Percentiles rank a stretch among this genome's conserved stretches.
phyloP scores from a whole-genome alignment of 1,140 invertebrate species.

The Lasaia peninsularis region DNA sequence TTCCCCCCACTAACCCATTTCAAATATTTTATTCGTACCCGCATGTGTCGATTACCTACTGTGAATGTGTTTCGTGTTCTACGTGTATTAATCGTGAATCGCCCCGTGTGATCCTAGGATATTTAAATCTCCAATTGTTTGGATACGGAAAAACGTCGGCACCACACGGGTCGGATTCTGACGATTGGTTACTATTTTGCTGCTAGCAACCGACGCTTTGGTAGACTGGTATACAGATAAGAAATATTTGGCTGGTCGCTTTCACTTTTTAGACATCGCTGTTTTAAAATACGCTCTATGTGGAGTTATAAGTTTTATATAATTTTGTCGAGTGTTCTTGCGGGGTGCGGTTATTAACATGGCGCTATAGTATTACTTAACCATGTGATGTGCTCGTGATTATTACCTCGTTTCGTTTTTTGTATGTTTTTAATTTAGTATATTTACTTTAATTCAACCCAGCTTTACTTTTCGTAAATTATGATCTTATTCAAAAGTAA shows the following conservation, averaged over 20 bases:
- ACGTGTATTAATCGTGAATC: conserved; percentile 36
- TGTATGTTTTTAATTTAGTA: not conserved
- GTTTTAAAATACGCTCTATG: conserved; percentile 52
- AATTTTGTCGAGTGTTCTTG: conserved; percentile 25
- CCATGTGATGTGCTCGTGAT: conserved; percentile 30
- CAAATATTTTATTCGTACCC: conserved; percentile 37
- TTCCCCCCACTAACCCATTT: conserved; percentile 42
- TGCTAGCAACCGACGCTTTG: conserved; percentile 57
- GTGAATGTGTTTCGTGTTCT: conserved; percentile 54
- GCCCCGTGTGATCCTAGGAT: conserved; percentile 25
- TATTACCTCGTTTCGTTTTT: conserved; percentile 46
- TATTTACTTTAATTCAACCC: too few species aligned
- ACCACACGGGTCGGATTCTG: conserved; percentile 28
- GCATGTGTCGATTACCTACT: conserved; percentile 50
- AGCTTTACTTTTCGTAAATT: too few species aligned
- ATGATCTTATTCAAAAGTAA: too few species aligned
- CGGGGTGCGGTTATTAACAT: conserved; percentile 44
- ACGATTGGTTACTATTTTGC: conserved; percentile 39
- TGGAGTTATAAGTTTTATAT: conserved; percentile 34
- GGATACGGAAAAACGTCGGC: not conserved
- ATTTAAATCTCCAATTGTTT: not conserved
- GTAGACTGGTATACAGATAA: conserved; percentile 38
- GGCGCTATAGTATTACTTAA: conserved; percentile 24
- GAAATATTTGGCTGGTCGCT: conserved; percentile 68
- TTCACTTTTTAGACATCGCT: conserved; percentile 58